Conservation (phyloP, 2,113 vertebrate genomes). For the Himantopus leucocephalus region DNA sequence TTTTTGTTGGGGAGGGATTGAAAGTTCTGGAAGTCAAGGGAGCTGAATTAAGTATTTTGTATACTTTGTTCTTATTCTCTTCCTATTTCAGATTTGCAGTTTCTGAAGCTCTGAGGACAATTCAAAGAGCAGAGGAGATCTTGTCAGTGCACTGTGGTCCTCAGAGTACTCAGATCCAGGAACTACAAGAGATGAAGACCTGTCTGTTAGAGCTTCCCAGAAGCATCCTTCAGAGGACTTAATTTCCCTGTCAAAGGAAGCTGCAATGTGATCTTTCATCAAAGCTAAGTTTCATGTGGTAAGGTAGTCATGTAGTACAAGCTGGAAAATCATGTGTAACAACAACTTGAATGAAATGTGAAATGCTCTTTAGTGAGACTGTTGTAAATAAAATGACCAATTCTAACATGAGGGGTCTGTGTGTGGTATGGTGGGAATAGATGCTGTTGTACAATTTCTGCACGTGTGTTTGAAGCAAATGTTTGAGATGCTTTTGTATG, state of each 20-base stretch:
- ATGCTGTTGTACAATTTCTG: neutral
- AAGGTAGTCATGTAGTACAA: neutral
- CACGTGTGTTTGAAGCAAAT: neutral
- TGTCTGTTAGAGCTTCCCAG: constrained; percentile 73
- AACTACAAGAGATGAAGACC: constrained; percentile 86
- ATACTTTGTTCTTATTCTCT: neutral
- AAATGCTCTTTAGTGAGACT: constrained; percentile 10
- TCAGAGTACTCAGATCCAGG: constrained; percentile 76
- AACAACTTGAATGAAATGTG: neutral
- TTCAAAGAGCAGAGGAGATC: constrained; percentile 79
- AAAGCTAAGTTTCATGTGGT: constrained; percentile 4
- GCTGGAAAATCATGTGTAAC: constrained; percentile 18
- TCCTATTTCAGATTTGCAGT: constrained; percentile 68
- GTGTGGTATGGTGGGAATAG: constrained; percentile 15
- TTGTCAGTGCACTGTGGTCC: constrained; percentile 82
- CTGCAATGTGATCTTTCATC: constrained; percentile 16
- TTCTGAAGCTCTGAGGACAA: constrained; percentile 75
- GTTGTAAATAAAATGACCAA: constrained; percentile 55
- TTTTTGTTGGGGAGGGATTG: neutral
- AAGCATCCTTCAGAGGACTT: constrained; percentile 21
- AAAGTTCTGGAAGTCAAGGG: neutral
- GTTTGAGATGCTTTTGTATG: neutral
- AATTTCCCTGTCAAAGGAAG: constrained; percentile 15
- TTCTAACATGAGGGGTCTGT: constrained; percentile 19
- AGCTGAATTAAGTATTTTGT: neutral